Conservation (phyloP, 2,797 vertebrate genomes). For the Xerus rutilus region DNA sequence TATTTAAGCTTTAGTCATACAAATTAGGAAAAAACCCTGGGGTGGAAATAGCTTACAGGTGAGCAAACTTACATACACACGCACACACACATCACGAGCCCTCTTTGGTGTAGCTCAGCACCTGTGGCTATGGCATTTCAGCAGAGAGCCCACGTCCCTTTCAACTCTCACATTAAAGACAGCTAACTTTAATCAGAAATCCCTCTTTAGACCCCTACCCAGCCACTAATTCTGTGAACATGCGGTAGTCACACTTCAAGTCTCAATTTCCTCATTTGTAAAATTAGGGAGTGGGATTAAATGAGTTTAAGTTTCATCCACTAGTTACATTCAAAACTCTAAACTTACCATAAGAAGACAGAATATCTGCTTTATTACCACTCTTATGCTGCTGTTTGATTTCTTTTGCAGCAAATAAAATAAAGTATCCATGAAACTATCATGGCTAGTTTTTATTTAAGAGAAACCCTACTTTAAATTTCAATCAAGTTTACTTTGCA, state of each 20-base stretch:
- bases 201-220: not conserved
- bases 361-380: not conserved
- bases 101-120: not conserved
- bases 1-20: not conserved
- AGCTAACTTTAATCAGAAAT: not conserved
- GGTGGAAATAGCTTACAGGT: not conserved
- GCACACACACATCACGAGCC: not conserved
- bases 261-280: not conserved
- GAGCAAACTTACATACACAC: not conserved
- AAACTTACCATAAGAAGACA: not conserved
- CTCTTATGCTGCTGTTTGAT: not conserved
- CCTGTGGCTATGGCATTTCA: not conserved
- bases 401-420: conserved; percentile 15
- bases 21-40: not conserved
- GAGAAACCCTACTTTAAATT: conserved; percentile 6
- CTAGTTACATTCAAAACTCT: not conserved
- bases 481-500: not conserved
- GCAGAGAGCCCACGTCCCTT: not conserved
- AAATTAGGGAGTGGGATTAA: not conserved
- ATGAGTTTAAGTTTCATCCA: not conserved
- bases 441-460: not conserved
- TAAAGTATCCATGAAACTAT: not conserved
- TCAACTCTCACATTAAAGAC: not conserved
- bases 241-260: not conserved
- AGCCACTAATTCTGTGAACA: not conserved